Conservation (phyloP, 2,113 vertebrate species). For the Pimephales promelas region DNA sequence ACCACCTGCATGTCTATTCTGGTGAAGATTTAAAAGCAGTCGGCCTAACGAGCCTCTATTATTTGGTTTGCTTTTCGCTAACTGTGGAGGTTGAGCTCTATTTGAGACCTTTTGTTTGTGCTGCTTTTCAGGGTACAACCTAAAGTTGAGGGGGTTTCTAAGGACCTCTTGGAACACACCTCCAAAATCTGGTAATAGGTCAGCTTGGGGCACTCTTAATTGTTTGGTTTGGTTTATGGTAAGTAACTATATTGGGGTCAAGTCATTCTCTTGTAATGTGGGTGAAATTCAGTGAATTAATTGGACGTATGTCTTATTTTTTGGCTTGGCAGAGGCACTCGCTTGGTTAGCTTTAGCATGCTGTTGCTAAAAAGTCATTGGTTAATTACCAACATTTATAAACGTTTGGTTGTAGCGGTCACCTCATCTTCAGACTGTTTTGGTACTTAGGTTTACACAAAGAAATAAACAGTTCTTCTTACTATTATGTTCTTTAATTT, state of each 20-base stretch:
- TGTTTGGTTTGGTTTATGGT: slow-evolving; percentile 4
- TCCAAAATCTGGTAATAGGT: slow-evolving; percentile 4
- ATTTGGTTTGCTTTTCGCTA: slow-evolving; percentile 5
- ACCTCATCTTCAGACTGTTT: neutral
- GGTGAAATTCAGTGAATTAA: neutral
- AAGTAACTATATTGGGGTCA: slow-evolving; percentile 4
- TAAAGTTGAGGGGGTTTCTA: slow-evolving; percentile 10
- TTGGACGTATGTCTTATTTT: neutral
- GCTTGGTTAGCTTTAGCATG: neutral
- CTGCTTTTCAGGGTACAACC: slow-evolving; percentile 12
- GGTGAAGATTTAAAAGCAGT: slow-evolving; percentile 35
- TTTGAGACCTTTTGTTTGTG: slow-evolving; percentile 29
- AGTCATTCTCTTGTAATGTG: neutral
- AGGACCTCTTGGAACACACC: neutral
- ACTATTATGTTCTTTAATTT: neutral
- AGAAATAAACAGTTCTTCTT: neutral
- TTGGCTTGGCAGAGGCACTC: neutral
- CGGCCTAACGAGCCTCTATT: slow-evolving; percentile 33
- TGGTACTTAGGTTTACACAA: neutral
- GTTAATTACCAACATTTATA: neutral
- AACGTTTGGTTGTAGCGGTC: neutral
- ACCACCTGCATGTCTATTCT: slow-evolving; percentile 41
- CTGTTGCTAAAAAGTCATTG: neutral
- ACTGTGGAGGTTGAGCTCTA: slow-evolving; percentile 34
- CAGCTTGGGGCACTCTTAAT: slow-evolving; percentile 1